A percentile compares a stretch with the other conserved stretches of the same genome.
These are phyloP conservation scores for Hydrophis major DNA, from an alignment of 2,797 vertebrate genomes.

Conservation along the genomic window DNA sequence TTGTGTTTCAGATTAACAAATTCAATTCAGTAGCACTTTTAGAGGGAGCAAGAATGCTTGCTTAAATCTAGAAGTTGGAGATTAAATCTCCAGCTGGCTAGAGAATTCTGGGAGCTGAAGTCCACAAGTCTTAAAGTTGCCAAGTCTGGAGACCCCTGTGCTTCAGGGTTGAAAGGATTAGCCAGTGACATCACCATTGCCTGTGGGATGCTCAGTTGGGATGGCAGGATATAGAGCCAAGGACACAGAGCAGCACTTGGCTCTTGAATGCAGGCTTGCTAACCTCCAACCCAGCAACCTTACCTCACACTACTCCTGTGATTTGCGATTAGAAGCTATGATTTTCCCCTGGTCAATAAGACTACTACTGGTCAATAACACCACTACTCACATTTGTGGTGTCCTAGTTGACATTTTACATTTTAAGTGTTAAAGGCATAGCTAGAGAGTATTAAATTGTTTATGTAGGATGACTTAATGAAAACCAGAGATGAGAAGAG, in stretches of 20 bases:
- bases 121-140: too few relatives aligned
- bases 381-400: not conserved
- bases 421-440: not conserved
- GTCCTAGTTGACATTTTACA: not conserved
- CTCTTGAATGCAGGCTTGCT: not conserved
- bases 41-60: not conserved
- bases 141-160: too few relatives aligned
- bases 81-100: too few relatives aligned
- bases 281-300: too few relatives aligned
- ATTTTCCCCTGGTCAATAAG: not conserved
- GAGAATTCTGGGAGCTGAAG: too few relatives aligned
- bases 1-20: not conserved
- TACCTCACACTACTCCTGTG: not conserved
- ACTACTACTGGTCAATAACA: too few relatives aligned
- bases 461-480: too few relatives aligned
- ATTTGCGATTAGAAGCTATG: not conserved
- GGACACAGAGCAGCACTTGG: not conserved
- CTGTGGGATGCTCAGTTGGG: not conserved
- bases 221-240: not conserved
- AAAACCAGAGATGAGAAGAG: too few relatives aligned
- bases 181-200: not conserved
- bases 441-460: not conserved
- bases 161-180: not conserved
- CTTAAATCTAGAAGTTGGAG: not conserved
- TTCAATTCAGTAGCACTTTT: not conserved